Evolutionary conservation across 2,797 vertebrate genomes (phyloP), one percentile per base, ranked within the genome.

Genomic region (Lepidocolaptes lacrymiger): DNA sequence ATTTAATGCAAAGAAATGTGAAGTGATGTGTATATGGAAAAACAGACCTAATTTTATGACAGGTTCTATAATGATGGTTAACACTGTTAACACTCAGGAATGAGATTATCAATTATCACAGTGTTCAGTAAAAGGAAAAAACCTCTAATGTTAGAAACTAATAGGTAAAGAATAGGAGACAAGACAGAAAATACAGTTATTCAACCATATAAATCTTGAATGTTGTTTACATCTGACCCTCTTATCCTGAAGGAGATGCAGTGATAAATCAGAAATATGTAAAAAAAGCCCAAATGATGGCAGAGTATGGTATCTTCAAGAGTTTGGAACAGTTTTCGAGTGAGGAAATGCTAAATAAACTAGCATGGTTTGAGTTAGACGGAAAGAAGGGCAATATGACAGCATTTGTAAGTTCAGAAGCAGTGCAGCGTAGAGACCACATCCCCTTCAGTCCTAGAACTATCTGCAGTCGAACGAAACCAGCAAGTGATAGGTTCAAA

Each of bases 121-220:
- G 5, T 17, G 7, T 26, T 76, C 24, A 82, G 15, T 81, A 68
- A 68, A 86, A 54, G 6, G 10, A 13, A 74, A 87, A 51, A 3
- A 1, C 0, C 8, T 13, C 19, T 3, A 30, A 69, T 27, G 1
- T 54, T 68, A 52, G n/a, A 48, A 37, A 28, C 54, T 49, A 75
- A 48, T 34, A 67, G 4, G 12, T 24, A 39, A 79, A 68, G 12
- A 72, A 79, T 4, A 72, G 20, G 76, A 49, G n/a, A 32, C 21
- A 67, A 67, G n/a, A 32, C 2, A 61, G 24, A 61, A 88, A 88
- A 66, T 30, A 7, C 10, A 55, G 30, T 43, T 62, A 37, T 39
- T 14, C 28, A 34, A 39, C 10, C 34, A 34, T 54, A 32, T 16
- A 37, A 69, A 49, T 30, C 10, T 37, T 58, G 43, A 66, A 63